phyloP scores from a whole-genome alignment of 2,888 invertebrate genomes.

The Sturmia bella region DNA sequence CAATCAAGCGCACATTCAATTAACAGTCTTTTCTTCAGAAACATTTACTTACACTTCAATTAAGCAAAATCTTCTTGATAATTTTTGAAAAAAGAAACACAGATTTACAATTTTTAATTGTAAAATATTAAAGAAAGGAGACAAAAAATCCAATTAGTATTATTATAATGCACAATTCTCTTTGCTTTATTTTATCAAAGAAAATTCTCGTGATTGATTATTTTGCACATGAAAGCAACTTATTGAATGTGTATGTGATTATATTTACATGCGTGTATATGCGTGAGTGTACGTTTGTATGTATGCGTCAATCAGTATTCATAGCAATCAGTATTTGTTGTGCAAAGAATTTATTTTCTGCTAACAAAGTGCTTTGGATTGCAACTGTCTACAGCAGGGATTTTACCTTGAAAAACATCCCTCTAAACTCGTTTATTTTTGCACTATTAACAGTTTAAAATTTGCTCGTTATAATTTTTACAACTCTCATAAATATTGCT shows the following conservation, averaged over 20 bases:
- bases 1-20: constrained; percentile 34
- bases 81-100: constrained; percentile 1
- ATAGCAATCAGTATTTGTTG: constrained; percentile 19
- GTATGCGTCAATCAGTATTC: constrained; percentile 1
- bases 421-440: neutral
- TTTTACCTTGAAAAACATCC: constrained; percentile 30
- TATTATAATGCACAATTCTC: constrained; percentile 9
- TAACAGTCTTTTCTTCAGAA: neutral
- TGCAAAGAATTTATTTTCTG: neutral
- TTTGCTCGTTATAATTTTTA: constrained; percentile 2
- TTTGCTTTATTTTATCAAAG: constrained; percentile 13
- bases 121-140: neutral
- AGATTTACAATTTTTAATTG: neutral
- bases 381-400: constrained; percentile 50
- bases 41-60: constrained; percentile 3
- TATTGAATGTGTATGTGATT: neutral
- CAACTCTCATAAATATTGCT: constrained; percentile 40
- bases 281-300: neutral
- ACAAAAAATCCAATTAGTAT: constrained; percentile 50
- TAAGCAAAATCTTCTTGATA: constrained; percentile 3
- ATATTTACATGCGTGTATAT: too few relatives aligned
- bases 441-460: constrained; percentile 2
- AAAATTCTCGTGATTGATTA: neutral
- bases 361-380: neutral
- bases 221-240: constrained; percentile 53